A percentile compares a stretch with the other conserved stretches of the same genome.
Evolutionary conservation across 2,888 invertebrate species (phyloP).

Genomic region (Stramonita haemastoma): DNA sequence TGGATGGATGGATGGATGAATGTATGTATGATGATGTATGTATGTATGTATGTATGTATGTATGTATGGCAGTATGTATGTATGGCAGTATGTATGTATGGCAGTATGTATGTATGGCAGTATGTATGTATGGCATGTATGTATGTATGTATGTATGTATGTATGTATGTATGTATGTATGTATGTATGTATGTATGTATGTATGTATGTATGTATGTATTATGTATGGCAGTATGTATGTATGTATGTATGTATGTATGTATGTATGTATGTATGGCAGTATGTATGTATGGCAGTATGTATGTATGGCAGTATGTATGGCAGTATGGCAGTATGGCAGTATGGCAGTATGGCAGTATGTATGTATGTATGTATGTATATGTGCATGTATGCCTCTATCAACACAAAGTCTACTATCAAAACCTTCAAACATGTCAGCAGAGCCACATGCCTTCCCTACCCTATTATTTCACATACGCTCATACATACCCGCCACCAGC

Average conservation of each 20-base stretch:
- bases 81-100: neutral
- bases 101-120: neutral
- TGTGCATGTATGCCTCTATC: neutral
- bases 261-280: neutral
- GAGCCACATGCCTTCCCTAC: too few relatives aligned
- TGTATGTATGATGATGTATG: neutral
- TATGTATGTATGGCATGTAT: neutral
- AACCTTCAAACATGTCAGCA: too few relatives aligned
- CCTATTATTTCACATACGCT: too few relatives aligned
- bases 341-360: neutral
- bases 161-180: neutral
- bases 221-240: neutral
- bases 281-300: neutral
- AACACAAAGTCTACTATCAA: too few relatives aligned
- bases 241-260: neutral
- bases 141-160: neutral
- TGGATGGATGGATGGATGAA: too few relatives aligned
- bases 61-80: neutral
- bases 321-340: neutral
- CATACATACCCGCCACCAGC: too few relatives aligned
- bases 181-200: neutral
- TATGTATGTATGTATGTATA: neutral
- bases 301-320: neutral
- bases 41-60: neutral
- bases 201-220: neutral